Base-by-base conservation (phyloP, 2,113 vertebrate species). In the Pristiophorus japonicus region DNA sequence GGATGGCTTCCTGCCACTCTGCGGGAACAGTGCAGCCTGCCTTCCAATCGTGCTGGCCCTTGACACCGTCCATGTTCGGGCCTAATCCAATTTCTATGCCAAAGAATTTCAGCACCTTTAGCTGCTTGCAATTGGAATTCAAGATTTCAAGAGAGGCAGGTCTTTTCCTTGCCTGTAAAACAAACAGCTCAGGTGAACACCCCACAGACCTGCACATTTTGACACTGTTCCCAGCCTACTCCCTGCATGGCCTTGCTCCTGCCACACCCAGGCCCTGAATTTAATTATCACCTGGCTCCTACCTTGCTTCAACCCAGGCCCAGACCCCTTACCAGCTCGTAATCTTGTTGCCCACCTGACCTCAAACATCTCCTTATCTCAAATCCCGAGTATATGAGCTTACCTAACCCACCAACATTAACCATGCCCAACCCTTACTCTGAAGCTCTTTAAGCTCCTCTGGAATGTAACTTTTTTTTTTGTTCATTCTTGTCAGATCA, bases 401-500 rank as follows among this genome's bases (percentile, higher is more conserved):
- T 70, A 45, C 30, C 11, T n/a, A 62, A 62, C 59, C 59, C 27
- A 12, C 91, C 42, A 38, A 27, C 45, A 66, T 94, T 94, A 94
- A 30, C 42, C 1, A 22, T 92, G 90, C 90, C 90, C 38, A 65
- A 62, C 62, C 91, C 38, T 94, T 94, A 45, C 42, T 51, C 42
- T 30, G 7, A 94, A 94, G 42, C 42, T 34, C 92, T 30, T 94
- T 70, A 47, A 94, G 65, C 24, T 94, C 42, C 38, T 67, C 92
- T 94, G 65, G 92, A 70, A 94, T 70, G 63, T 67, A 67, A 30
- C 22, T n/a, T n/a, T n/a, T n/a, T n/a, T n/a, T n/a, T n/a, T n/a
- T n/a, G n/a, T n/a, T n/a, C n/a, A n/a, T n/a, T n/a, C n/a, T n/a
- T n/a, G n/a, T n/a, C n/a, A n/a, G n/a, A n/a, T n/a, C n/a, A n/a